These are phyloP conservation scores for Drosophila simulans DNA, from an alignment of 1,140 invertebrate species.

Conservation along the genomic window DNA sequence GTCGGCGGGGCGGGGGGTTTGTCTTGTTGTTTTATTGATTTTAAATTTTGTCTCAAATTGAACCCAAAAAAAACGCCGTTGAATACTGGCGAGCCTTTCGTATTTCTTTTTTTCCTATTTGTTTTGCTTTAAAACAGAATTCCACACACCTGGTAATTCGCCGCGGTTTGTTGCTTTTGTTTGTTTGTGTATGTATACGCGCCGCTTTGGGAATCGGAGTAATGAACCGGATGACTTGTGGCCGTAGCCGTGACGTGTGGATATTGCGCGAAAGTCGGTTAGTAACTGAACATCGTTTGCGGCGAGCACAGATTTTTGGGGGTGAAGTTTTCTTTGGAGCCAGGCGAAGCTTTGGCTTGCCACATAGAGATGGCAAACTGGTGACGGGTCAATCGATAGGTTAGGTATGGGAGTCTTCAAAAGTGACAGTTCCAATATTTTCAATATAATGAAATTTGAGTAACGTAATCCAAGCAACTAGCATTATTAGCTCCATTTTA, in stretches of 20 bases:
- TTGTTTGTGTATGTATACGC: constrained; percentile 43
- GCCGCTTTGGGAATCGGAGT: constrained; percentile 11
- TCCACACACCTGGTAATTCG: constrained; percentile 11
- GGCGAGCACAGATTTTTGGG: constrained; percentile 41
- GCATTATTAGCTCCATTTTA: too few relatives aligned
- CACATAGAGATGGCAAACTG: constrained; percentile 38
- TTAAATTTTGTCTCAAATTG: constrained; percentile 2
- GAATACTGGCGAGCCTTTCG: neutral
- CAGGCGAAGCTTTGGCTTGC: constrained; percentile 61
- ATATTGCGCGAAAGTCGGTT: constrained; percentile 45
- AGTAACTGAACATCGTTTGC: constrained; percentile 33
- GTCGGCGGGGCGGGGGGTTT: neutral
- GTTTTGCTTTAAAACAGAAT: constrained; percentile 20
- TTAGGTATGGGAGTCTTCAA: neutral
- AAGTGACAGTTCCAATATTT: neutral
- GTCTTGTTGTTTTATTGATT: constrained; percentile 29
- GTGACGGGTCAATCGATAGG: constrained; percentile 10
- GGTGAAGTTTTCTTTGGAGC: constrained; percentile 20
- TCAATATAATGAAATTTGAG: neutral
- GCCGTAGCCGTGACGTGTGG: constrained; percentile 28
- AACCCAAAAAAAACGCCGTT: constrained; percentile 1
- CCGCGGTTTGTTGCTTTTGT: constrained; percentile 8
- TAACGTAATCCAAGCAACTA: neutral
- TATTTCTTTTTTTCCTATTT: constrained; percentile 21
- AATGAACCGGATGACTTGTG: constrained; percentile 9